Percentiles rank a stretch among this genome's conserved stretches.
These are phyloP conservation scores for Standfussiana lucernea DNA, from an alignment of 2,888 invertebrate species.

Conservation along the genomic window DNA sequence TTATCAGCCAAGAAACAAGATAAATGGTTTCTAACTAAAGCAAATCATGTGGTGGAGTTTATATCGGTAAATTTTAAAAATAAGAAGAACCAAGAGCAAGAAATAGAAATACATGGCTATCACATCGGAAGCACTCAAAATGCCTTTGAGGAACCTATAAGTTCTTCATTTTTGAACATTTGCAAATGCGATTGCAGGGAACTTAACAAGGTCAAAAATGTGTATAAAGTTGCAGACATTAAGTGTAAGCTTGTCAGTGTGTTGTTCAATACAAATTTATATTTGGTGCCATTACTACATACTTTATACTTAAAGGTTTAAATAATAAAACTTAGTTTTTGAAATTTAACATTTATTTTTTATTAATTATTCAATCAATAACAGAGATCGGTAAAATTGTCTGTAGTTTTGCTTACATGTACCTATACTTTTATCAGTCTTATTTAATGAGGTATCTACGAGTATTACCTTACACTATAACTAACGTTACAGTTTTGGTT, in stretches of 20 bases:
- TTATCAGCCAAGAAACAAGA: conserved; percentile 4
- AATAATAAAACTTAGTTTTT: no score
- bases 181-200: no score
- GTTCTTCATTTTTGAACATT: neutral
- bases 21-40: conserved; percentile 14
- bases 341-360: neutral
- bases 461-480: neutral
- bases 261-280: no score
- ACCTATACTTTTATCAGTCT: conserved; percentile 8
- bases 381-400: conserved; percentile 2
- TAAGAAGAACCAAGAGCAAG: neutral
- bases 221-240: no score
- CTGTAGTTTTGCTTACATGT: neutral
- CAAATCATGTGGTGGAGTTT: conserved; percentile 11
- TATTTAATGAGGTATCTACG: neutral
- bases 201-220: no score
- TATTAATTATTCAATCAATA: conserved; percentile 8
- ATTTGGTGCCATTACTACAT: no score
- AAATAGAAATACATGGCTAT: conserved; percentile 21
- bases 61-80: neutral
- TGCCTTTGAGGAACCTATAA: conserved; percentile 4
- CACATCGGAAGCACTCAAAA: neutral
- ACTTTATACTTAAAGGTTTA: no score
- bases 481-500: no score
- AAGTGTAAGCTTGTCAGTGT: no score